phyloP scores from a whole-genome alignment of 2,888 invertebrate genomes.

The Amaurobius ferox region DNA sequence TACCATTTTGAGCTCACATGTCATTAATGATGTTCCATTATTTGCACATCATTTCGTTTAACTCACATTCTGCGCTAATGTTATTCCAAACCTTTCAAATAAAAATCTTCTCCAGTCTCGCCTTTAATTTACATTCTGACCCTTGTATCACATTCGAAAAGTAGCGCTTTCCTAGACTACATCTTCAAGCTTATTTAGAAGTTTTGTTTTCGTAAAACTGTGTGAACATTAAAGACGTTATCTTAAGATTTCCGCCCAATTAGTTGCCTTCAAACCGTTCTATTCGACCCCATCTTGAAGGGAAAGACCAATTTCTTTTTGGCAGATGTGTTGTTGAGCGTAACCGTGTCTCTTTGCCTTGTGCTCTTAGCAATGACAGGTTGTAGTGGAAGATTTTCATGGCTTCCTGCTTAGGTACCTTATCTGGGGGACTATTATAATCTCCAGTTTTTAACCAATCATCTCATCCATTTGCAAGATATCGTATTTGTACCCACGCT shows the following conservation, averaged over 20 bases:
- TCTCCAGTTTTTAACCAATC: neutral
- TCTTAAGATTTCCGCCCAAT: neutral
- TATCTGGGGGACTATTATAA: neutral
- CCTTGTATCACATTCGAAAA: too few species aligned
- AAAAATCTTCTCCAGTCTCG: too few species aligned
- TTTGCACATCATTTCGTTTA: too few species aligned
- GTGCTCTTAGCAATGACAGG: neutral
- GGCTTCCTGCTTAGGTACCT: neutral
- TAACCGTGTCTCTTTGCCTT: neutral
- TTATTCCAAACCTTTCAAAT: too few species aligned
- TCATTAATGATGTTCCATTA: too few species aligned
- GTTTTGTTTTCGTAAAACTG: too few species aligned
- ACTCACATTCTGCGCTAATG: too few species aligned
- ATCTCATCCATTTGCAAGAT: neutral
- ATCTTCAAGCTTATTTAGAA: too few species aligned
- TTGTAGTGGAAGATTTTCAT: neutral
- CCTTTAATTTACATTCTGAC: too few species aligned
- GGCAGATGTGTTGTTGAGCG: neutral
- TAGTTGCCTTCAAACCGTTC: neutral
- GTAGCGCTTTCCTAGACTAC: too few species aligned
- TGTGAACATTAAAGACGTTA: neutral
- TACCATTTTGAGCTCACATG: too few species aligned
- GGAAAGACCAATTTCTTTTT: neutral
- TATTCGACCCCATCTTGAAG: neutral
- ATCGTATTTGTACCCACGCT: neutral